Evolutionary conservation across 2,888 invertebrate genomes (phyloP).

Genomic region (Conus canariensis): DNA sequence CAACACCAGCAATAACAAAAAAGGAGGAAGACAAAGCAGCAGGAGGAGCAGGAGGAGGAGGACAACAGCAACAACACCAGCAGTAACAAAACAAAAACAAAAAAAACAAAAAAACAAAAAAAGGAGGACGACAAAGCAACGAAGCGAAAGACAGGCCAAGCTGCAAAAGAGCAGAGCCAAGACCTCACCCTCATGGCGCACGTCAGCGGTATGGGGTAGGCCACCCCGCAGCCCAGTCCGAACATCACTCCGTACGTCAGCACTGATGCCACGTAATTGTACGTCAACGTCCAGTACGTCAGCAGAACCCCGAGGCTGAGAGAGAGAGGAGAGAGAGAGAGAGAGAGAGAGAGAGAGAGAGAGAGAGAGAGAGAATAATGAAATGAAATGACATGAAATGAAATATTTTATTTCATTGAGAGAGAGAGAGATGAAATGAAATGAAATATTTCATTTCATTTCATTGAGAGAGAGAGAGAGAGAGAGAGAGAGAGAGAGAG

Average conservation of each 20-base stretch:
- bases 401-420: too few species aligned
- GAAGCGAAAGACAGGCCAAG: too few species aligned
- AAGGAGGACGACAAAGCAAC: too few species aligned
- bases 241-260: conserved; percentile 34
- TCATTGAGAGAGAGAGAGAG: too few species aligned
- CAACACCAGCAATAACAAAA: too few species aligned
- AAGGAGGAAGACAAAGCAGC: too few species aligned
- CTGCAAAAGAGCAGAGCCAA: too few species aligned
- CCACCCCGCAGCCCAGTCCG: conserved; percentile 36
- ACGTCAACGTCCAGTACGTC: conserved; percentile 22
- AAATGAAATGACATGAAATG: background rate
- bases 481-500: too few species aligned
- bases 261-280: conserved; percentile 11
- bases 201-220: conserved; percentile 32
- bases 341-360: background rate
- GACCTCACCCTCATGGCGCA: conserved; percentile 31
- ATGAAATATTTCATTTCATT: background rate
- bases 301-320: conserved; percentile 3
- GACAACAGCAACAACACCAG: too few species aligned
- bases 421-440: background rate
- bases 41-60: too few species aligned
- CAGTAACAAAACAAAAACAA: too few species aligned
- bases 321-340: background rate
- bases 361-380: background rate
- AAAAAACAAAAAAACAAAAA: too few species aligned